A percentile compares a stretch with the other conserved stretches of the same genome.
Evolutionary conservation across 1,140 invertebrate genomes (phyloP).

Genomic region (Brachionus asplanchnoidis): DNA sequence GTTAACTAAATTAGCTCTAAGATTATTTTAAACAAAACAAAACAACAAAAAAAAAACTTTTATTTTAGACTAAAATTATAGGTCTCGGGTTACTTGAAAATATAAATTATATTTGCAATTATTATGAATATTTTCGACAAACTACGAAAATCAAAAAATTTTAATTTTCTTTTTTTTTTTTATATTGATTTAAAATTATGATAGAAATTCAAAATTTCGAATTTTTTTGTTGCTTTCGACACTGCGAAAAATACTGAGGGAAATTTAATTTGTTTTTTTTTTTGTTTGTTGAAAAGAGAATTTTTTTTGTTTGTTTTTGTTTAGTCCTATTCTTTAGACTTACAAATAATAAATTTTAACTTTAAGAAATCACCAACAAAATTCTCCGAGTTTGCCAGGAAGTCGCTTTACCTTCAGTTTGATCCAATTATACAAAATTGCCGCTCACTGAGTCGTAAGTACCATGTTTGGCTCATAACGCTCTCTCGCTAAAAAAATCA

Average conservation of each 20-base stretch:
- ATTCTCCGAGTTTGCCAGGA: conserved; percentile 37
- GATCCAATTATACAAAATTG: conserved; percentile 40
- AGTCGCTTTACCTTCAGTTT: conserved; percentile 28
- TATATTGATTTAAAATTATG: conserved; percentile 28
- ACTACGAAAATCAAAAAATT: background rate
- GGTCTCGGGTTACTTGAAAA: background rate
- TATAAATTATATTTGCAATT: conserved; percentile 31
- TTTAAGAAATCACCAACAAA: conserved; percentile 10
- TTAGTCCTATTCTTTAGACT: background rate
- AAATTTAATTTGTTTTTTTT: conserved; percentile 8
- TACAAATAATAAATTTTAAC: background rate
- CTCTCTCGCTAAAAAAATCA: background rate
- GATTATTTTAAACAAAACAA: background rate
- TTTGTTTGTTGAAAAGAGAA: background rate
- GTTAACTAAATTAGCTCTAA: background rate
- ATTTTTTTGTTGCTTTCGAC: background rate
- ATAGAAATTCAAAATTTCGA: background rate
- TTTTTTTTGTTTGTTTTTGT: background rate
- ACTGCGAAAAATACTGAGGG: background rate
- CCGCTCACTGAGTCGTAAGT: conserved; percentile 31
- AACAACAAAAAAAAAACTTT: background rate
- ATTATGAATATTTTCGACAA: conserved; percentile 30
- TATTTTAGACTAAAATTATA: background rate
- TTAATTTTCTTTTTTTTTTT: background rate
- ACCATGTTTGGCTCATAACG: background rate